phyloP scores from a whole-genome alignment of 2,113 vertebrate genomes.

The Ptychochromis oligacanthus region DNA sequence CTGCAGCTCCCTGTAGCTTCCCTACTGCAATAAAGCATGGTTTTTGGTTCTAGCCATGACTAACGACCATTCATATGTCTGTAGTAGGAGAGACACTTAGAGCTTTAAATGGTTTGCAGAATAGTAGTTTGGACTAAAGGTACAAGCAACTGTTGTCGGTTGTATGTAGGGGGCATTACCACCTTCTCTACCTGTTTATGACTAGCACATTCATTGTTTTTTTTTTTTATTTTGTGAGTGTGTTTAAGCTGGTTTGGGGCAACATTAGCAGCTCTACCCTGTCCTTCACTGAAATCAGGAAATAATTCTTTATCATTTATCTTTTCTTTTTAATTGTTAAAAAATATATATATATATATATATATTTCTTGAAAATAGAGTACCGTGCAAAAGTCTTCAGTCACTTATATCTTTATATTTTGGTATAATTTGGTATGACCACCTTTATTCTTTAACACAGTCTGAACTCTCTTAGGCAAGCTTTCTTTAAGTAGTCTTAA shows the following conservation, averaged over 20 bases:
- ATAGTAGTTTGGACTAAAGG: no score
- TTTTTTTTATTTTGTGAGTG: background rate
- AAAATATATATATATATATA: no score
- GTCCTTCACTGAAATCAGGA: background rate
- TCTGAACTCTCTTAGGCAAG: no score
- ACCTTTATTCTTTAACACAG: no score
- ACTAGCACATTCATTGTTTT: background rate
- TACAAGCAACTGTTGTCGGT: background rate
- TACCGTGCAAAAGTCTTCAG: background rate
- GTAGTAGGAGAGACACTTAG: no score
- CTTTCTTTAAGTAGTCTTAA: background rate
- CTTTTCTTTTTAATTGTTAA: no score
- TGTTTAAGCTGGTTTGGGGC: background rate
- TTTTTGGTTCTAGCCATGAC: background rate
- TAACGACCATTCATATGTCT: background rate
- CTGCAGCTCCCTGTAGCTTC: constrained; percentile 4
- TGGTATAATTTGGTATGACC: no score
- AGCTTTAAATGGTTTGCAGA: no score
- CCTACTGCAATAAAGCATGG: background rate
- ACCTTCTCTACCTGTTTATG: background rate
- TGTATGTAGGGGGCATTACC: background rate
- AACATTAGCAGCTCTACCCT: background rate
- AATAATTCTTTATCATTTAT: background rate
- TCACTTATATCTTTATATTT: background rate
- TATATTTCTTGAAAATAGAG: background rate